Base-by-base conservation (phyloP, 2,113 vertebrate genomes). In the Osmerus mordax region DNA sequence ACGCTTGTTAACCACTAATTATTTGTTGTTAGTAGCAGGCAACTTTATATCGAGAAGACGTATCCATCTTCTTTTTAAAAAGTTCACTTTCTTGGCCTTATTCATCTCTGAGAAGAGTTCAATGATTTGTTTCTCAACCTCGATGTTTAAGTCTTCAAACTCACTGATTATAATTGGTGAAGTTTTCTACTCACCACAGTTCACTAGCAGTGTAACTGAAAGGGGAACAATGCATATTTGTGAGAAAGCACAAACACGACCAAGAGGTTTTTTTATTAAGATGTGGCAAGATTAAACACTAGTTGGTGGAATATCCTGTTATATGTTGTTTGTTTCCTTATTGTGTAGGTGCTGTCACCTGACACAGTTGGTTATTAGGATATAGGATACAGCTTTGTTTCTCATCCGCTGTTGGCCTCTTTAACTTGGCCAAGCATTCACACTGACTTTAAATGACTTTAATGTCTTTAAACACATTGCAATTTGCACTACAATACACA, bases 331-430 rank as follows among this genome's bases (percentile, higher is more conserved):
- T 82, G 80, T 78, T 83, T 91, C 80, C 80, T 86, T 76, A 91
- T 91, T 90, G 89, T 88, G 83, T 90, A 90, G 75, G 81, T 25
- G 72, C 90, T 85, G 77, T 91, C 76, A 83, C 78, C 86, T 78
- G 83, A 89, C 29, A 60, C 25, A 68, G 13, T 72, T 72, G 32
- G 53, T 65, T 75, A 71, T 66, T 47, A 64, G 64, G 32, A 69
- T 70, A 70, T 52, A 23, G 19, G 62, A 36, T 70, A 77, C 36
- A 70, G 71, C 77, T 83, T 76, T 78, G 59, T 72, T 47, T 69
- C 7, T 23, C 23, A 23, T 23, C 23, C 1, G 23, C 23, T 23
- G 23, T 23, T 23, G 23, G 23, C 23, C 23, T 23, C 23, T 23
- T 23, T 23, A 23, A 23, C 23, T 1, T 1, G 23, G 23, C 23